phyloP scores from a whole-genome alignment of 2,888 invertebrate species.

The Loripinus fragilis region DNA sequence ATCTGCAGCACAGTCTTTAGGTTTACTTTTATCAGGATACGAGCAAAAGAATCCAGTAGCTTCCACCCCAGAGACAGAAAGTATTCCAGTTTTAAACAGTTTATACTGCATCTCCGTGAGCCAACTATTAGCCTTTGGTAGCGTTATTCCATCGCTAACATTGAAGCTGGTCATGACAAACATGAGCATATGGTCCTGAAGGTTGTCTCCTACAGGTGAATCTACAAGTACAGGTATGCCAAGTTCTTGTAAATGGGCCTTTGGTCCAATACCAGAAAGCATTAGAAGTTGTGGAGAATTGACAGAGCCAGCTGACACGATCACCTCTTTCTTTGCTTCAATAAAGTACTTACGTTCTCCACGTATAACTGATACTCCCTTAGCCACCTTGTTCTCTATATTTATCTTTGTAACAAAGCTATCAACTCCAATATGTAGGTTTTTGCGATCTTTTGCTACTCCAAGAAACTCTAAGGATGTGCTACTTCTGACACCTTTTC shows the following conservation, averaged over 20 bases:
- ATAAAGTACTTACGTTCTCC: slow-evolving; percentile 61
- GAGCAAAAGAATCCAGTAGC: slow-evolving; percentile 48
- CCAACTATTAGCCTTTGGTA: slow-evolving; percentile 36
- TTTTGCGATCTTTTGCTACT: slow-evolving; percentile 33
- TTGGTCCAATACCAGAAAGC: slow-evolving; percentile 82
- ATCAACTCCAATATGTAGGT: slow-evolving; percentile 44
- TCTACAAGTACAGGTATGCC: slow-evolving; percentile 77
- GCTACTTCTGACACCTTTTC: slow-evolving; percentile 45
- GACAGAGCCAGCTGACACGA: slow-evolving; percentile 81
- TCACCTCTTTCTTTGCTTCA: slow-evolving; percentile 73
- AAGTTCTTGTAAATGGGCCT: slow-evolving; percentile 76
- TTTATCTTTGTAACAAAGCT: slow-evolving; percentile 69
- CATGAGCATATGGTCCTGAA: slow-evolving; percentile 45
- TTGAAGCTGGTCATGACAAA: slow-evolving; percentile 33
- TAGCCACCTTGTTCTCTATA: slow-evolving; percentile 67
- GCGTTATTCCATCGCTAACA: slow-evolving; percentile 34
- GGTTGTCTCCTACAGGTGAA: slow-evolving; percentile 72
- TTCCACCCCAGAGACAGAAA: slow-evolving; percentile 41
- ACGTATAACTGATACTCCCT: slow-evolving; percentile 71
- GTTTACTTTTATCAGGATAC: background rate
- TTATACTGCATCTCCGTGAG: slow-evolving; percentile 36
- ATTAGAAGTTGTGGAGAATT: slow-evolving; percentile 82
- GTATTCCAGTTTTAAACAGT: slow-evolving; percentile 43
- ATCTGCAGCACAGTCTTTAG: slow-evolving; percentile 44
- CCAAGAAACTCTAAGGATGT: slow-evolving; percentile 50